Evolutionary conservation across 2,113 vertebrate genomes (phyloP), one percentile per base, ranked within the genome.

Genomic region (Probosciger aterrimus): DNA sequence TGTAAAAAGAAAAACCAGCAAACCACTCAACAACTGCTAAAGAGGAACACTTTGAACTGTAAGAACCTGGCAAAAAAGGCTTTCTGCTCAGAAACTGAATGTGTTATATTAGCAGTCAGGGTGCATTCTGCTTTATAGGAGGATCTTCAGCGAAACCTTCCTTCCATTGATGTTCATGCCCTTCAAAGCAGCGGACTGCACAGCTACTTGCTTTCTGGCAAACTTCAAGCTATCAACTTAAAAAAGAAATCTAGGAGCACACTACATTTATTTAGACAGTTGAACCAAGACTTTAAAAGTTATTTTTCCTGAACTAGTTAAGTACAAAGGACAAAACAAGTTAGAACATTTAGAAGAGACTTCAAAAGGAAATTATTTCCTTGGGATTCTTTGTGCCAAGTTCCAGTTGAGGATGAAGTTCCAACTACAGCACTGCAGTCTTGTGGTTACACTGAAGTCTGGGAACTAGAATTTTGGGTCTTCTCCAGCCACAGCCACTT

Each of bases 331-430:
- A 78, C 33, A 92, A 67, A 96, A 89, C 91, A 93, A 77, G 88
- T 89, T 74, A 88, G 39, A 93, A 91, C 90, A 71, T 71, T 80
- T 68, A 64, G 19, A 93, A 92, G 37, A 93, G 4, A 78, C 90
- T 93, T 97, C 70, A 95, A 93, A 96, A 77, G 47, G 57, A 92
- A 88, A 82, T 89, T 92, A 20, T 85, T 87, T 78, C 67, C 41
- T 84, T 93, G 49, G 44, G 25, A 49, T 62, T 39, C 35, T 47
- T 57, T 59, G 37, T 88, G 90, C 84, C 82, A 92, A 90, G 57
- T 86, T 84, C 22, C 53, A 90, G 52, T 18, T 63, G 55, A 82
- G 65, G 79, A 55, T 69, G 65, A 90, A 83, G 78, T 93, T 91
- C 84, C 84, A 81, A 12, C 60, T 85, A 15, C 60, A 76, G 78